These are phyloP conservation scores for Drosophila kambysellisi DNA, from an alignment of 2,888 invertebrate genomes.

Conservation along the genomic window DNA sequence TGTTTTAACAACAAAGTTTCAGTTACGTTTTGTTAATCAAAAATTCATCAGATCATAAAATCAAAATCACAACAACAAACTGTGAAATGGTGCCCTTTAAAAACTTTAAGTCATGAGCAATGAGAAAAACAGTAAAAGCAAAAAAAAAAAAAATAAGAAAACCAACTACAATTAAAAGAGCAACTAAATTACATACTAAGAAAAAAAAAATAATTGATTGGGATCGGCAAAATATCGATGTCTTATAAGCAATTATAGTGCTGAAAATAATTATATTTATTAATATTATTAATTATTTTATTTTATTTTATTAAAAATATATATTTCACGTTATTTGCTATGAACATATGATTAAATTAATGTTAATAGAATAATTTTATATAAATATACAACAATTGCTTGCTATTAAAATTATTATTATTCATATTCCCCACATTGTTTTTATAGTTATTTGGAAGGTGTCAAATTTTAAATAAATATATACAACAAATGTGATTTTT, in stretches of 20 bases:
- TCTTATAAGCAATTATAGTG: background rate
- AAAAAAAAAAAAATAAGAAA: background rate
- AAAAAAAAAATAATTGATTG: background rate
- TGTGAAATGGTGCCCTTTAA: slow-evolving; percentile 50
- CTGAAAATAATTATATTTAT: background rate
- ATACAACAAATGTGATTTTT: background rate
- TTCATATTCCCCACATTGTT: background rate
- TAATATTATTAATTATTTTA: background rate
- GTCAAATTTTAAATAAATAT: background rate
- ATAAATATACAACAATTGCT: background rate
- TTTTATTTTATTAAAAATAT: too few relatives aligned
- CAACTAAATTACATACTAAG: background rate
- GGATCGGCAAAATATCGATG: background rate
- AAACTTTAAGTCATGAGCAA: slow-evolving; percentile 39
- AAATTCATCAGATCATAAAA: slow-evolving; percentile 23
- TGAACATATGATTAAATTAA: background rate
- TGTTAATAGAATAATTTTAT: background rate
- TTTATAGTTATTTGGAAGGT: background rate
- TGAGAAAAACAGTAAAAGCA: slow-evolving; percentile 5
- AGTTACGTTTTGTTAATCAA: slow-evolving; percentile 17
- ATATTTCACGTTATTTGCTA: too few relatives aligned
- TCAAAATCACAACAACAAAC: slow-evolving; percentile 32
- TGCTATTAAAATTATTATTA: background rate
- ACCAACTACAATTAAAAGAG: background rate
- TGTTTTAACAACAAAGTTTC: slow-evolving; percentile 25